Percentiles rank a stretch among this genome's conserved stretches.
Evolutionary conservation across 2,113 vertebrate species (phyloP).

Genomic region (Bettongia penicillata): DNA sequence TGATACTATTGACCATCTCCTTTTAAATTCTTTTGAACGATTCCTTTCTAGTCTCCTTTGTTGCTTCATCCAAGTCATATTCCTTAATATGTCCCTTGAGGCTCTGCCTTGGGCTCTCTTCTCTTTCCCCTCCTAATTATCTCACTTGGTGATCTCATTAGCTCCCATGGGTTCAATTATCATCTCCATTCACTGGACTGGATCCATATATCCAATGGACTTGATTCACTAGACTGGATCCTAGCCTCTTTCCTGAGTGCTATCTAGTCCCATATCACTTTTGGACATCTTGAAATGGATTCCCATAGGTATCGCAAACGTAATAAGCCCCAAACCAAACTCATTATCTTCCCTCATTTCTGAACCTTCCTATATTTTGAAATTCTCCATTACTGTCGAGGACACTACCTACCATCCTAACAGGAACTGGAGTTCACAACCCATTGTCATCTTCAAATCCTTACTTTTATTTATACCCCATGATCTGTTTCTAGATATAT

Average conservation of each 20-base stretch:
- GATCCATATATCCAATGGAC: neutral
- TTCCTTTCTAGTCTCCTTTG: neutral
- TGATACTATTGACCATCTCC: neutral
- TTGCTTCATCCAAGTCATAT: neutral
- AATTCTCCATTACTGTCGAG: too few relatives aligned
- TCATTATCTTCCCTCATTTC: too few relatives aligned
- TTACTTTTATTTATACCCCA: neutral
- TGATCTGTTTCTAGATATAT: too few relatives aligned
- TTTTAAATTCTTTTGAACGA: neutral
- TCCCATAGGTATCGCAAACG: too few relatives aligned
- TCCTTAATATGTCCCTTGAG: neutral
- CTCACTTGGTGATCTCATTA: neutral
- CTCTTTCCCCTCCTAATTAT: neutral
- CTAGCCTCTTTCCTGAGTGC: too few relatives aligned
- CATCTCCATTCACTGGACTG: neutral
- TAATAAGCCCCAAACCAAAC: too few relatives aligned
- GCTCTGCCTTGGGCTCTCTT: neutral
- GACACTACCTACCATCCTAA: too few relatives aligned
- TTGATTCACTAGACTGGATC: neutral
- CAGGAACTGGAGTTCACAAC: too few relatives aligned
- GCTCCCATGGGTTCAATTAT: neutral
- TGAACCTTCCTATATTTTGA: too few relatives aligned
- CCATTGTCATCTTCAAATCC: too few relatives aligned
- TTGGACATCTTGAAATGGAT: too few relatives aligned
- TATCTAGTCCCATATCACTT: too few relatives aligned